phyloP scores from a whole-genome alignment of 2,797 vertebrate species.

The Lophotriccus pileatus region DNA sequence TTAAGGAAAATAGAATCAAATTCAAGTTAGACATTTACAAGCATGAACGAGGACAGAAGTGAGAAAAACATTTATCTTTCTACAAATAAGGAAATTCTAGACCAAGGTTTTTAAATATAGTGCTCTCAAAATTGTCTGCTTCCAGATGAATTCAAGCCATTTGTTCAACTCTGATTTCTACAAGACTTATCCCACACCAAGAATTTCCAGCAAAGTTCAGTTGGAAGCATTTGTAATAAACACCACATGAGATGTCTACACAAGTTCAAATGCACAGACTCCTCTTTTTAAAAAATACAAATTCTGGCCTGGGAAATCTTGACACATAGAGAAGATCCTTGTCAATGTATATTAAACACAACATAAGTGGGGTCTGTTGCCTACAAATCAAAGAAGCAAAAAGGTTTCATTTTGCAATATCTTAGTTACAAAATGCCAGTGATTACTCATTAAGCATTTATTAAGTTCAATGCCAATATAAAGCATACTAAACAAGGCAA shows the following conservation, averaged over 20 bases:
- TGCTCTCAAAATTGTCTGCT: not conserved
- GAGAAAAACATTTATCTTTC: not conserved
- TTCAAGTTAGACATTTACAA: not conserved
- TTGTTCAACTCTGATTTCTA: not conserved
- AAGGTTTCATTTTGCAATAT: not conserved
- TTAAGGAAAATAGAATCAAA: not conserved
- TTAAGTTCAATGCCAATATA: not conserved
- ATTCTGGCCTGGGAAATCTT: not conserved
- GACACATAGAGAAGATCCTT: not conserved
- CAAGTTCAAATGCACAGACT: not conserved
- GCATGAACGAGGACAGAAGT: not conserved
- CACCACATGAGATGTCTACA: not conserved
- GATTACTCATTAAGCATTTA: not conserved
- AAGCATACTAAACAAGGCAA: not conserved
- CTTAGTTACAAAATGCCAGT: not conserved
- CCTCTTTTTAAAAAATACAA: not conserved
- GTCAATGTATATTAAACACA: not conserved
- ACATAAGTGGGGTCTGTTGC: not conserved
- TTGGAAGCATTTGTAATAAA: not conserved
- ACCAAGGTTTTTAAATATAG: not conserved
- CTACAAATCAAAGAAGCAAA: not conserved
- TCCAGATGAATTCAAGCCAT: not conserved
- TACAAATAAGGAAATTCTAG: not conserved
- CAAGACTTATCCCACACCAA: not conserved
- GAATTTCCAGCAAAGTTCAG: not conserved